Evolutionary conservation across 2,888 invertebrate genomes (phyloP), one percentile per base, ranked within the genome.

Genomic region (Eretmocerus hayati): DNA sequence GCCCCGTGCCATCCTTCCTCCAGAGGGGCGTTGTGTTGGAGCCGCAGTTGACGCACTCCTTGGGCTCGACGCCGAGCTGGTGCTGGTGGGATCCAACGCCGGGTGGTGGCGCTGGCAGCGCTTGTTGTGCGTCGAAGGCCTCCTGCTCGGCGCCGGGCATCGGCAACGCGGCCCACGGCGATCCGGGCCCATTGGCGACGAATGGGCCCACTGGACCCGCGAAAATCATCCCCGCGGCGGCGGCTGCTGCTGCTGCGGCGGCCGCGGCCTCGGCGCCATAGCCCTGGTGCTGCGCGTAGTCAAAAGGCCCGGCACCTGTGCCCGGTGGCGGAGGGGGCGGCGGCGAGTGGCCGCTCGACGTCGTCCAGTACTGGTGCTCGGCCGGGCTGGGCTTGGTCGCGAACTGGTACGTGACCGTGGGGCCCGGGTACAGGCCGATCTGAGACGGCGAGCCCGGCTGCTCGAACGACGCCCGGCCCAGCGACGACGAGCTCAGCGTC

Each of bases 1-100:
- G 87, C 9, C 90, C 90, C 30, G 87, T 86, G 50, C 86, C 87
- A 71, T 92, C 91, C 58, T 90, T 77, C 49, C 90, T 78, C 90
- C 90, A 92, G 30, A 90, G 74, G 1, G 89, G 87, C 11, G 90
- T 90, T 31, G 79, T 75, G 50, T 75, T 79, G 16, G 79, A 78
- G 18, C 77, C 77, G 62, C 84, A 84, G 65, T 82, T 81, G 42
- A 80, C 80, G 64, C 84, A 84, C 73, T 85, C 85, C 72, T 85
- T 85, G 58, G 81, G 77, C 60, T 84, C 84, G 67, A 77, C 75
- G n/a, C n/a, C n/a, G n/a, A n/a, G n/a, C n/a, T n/a, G n/a, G n/a
- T n/a, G n/a, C n/a, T n/a, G n/a, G n/a, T n/a, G n/a, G n/a, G n/a
- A n/a, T 37, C 78, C 78, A 56, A 77, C 77, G 30, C 69, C 66